Evolutionary conservation across 2,113 vertebrate species (phyloP).

Genomic region (Channa argus): DNA sequence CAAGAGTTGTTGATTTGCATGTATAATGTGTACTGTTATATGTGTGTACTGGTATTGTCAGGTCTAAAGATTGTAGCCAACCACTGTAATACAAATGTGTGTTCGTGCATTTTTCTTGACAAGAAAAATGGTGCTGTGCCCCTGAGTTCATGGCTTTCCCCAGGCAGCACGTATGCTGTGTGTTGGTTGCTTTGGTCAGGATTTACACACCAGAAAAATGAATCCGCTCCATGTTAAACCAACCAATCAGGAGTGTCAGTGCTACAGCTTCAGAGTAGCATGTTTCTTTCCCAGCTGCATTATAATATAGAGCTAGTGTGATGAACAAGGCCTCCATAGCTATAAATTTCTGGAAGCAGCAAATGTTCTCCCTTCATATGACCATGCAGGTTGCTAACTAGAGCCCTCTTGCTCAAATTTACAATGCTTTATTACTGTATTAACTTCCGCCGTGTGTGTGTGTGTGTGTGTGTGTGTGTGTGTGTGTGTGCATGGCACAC

Average conservation of each 20-base stretch:
- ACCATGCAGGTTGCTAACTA: conserved; percentile 30
- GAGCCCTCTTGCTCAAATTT: conserved; percentile 47
- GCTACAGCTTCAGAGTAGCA: not conserved
- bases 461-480: not conserved
- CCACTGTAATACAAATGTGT: not conserved
- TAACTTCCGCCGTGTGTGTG: conserved; percentile 17
- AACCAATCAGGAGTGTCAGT: conserved; percentile 29
- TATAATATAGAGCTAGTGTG: conserved; percentile 22
- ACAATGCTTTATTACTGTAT: conserved; percentile 40
- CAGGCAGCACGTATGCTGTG: conserved; percentile 17
- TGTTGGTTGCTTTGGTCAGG: conserved; percentile 2
- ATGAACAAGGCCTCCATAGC: conserved; percentile 35
- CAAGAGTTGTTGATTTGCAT: too few species aligned
- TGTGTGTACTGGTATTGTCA: not conserved
- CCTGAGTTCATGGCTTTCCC: conserved; percentile 37
- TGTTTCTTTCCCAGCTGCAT: conserved; percentile 24
- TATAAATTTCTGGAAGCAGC: conserved; percentile 55
- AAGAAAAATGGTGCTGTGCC: conserved; percentile 15
- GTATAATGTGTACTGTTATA: too few species aligned
- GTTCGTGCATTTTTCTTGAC: conserved; percentile 19
- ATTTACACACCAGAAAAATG: not conserved
- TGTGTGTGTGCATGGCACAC: too few species aligned
- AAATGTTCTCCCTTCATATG: conserved; percentile 37
- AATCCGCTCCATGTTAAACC: conserved; percentile 19
- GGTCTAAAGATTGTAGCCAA: not conserved